Conservation (phyloP, 2,113 vertebrate species). For the Dasyprocta punctata region DNA sequence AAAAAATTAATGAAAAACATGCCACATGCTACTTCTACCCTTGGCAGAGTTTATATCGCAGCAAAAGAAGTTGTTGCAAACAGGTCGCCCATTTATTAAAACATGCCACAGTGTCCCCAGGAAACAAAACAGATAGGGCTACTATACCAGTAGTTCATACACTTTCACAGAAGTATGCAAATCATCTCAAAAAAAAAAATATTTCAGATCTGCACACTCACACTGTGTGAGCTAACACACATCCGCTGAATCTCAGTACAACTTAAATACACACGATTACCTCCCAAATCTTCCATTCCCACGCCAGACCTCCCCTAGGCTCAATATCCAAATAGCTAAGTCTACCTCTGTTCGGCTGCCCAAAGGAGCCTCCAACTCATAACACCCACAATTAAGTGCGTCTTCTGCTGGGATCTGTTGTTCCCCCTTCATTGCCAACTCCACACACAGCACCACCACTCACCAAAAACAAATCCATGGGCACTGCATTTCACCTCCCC, state of each 20-base stretch:
- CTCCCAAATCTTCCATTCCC: not conserved
- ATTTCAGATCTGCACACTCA: not conserved
- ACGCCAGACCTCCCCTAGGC: not conserved
- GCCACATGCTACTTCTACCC: not conserved
- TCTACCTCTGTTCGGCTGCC: not conserved
- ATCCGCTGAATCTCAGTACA: not conserved
- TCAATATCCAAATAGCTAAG: not conserved
- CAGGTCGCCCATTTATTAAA: not conserved
- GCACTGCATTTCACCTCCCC: not conserved
- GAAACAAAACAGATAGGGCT: not conserved
- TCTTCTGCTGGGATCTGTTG: not conserved
- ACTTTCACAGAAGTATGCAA: not conserved
- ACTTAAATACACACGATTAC: not conserved
- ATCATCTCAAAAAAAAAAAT: not conserved
- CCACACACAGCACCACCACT: not conserved
- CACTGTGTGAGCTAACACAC: not conserved
- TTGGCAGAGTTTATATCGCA: not conserved
- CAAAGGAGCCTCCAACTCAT: not conserved
- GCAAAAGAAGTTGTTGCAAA: too few species aligned
- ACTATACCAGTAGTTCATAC: not conserved
- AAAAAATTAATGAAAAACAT: not conserved
- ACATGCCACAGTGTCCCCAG: not conserved
- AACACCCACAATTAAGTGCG: not conserved
- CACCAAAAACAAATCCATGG: not conserved
- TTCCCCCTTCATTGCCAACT: not conserved